Conservation (phyloP, 2,888 invertebrate genomes). For the Mystacides longicornis region DNA sequence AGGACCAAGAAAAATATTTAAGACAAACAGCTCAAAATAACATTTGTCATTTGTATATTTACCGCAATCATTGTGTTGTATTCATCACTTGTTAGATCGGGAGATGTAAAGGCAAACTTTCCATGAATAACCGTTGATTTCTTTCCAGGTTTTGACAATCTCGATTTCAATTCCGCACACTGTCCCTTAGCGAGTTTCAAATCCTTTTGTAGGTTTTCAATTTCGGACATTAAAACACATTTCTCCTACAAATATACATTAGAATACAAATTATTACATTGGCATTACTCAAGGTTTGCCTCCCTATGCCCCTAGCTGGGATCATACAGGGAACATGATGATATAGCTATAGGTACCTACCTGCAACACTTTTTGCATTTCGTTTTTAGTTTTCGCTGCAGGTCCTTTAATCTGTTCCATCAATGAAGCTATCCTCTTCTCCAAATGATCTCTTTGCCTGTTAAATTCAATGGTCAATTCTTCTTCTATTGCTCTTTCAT, state of each 20-base stretch:
- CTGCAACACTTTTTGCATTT: constrained; percentile 59
- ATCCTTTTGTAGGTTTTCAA: constrained; percentile 65
- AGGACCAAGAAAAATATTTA: background rate
- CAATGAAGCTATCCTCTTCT: constrained; percentile 47
- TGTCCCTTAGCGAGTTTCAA: constrained; percentile 58
- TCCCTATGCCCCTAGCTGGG: no score
- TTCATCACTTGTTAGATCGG: background rate
- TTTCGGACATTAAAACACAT: constrained; percentile 65
- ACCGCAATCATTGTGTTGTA: background rate
- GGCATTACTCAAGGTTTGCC: no score
- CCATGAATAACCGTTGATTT: constrained; percentile 35
- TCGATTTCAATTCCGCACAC: constrained; percentile 63
- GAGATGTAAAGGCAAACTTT: background rate
- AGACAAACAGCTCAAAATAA: background rate
- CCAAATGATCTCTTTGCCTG: constrained; percentile 76
- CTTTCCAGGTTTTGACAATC: constrained; percentile 55
- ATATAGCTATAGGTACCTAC: no score
- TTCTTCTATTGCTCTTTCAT: constrained; percentile 59
- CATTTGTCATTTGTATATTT: background rate
- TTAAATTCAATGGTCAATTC: constrained; percentile 68
- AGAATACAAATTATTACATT: no score
- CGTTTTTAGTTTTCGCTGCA: constrained; percentile 43
- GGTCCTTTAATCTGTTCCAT: constrained; percentile 37
- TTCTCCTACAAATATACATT: constrained; percentile 66
- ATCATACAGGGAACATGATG: no score